Evolutionary conservation across 2,888 invertebrate genomes (phyloP).

Genomic region (Hyposoter didymator): DNA sequence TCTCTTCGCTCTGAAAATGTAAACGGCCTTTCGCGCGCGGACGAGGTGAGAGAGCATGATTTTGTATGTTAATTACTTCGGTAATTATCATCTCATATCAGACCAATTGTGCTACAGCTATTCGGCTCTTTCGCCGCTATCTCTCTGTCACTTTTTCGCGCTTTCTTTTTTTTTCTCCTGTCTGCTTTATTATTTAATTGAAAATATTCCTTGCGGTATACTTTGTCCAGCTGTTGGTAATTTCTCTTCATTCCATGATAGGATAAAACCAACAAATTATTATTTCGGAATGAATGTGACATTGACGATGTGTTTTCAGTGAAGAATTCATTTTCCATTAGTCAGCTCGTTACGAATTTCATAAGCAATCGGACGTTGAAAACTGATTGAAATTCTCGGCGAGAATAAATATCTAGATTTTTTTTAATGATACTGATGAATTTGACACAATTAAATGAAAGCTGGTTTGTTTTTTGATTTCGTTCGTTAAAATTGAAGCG

Average conservation of each 20-base stretch:
- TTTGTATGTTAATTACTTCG: conserved; percentile 61
- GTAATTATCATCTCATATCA: conserved; percentile 63
- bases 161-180: not conserved
- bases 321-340: not conserved
- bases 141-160: not conserved
- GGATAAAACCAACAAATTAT: not conserved
- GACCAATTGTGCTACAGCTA: conserved; percentile 17
- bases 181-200: conserved; percentile 11
- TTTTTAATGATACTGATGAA: not conserved
- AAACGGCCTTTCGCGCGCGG: conserved; percentile 30
- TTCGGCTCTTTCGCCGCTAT: conserved; percentile 1
- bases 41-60: conserved; percentile 46
- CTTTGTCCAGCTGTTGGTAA: not conserved
- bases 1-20: conserved; percentile 42
- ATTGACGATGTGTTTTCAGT: not conserved
- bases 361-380: not conserved
- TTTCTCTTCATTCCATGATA: not conserved
- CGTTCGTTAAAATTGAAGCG: not conserved
- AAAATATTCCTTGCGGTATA: conserved; percentile 15
- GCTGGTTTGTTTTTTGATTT: not conserved
- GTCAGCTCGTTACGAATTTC: not conserved
- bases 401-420: not conserved
- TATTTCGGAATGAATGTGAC: not conserved
- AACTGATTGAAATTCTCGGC: not conserved
- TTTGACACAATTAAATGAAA: not conserved